Conservation (phyloP, 2,888 invertebrate genomes). For the Synergus laeviventris region DNA sequence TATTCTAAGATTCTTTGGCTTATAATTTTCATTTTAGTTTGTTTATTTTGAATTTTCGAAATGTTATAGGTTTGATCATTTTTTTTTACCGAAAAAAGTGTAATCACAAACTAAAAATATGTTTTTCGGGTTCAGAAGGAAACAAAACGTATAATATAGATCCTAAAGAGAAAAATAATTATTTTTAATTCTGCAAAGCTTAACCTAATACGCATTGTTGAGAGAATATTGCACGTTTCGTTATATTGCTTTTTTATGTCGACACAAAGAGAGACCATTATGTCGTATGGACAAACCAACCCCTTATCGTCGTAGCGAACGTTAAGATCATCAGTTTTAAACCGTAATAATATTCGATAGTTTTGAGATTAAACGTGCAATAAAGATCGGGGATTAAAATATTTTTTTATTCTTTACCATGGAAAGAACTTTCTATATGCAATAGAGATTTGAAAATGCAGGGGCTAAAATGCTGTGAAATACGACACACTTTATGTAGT, state of each 20-base stretch:
- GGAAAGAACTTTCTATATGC: too few relatives aligned
- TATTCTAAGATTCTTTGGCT: too few relatives aligned
- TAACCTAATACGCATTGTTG: background rate
- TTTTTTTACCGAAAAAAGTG: too few relatives aligned
- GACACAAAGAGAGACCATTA: conserved; percentile 12
- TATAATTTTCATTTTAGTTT: too few relatives aligned
- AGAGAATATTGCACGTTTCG: conserved; percentile 5
- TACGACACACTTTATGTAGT: too few relatives aligned
- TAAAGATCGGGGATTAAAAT: conserved; percentile 1
- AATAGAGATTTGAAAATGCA: too few relatives aligned
- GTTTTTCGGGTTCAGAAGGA: too few relatives aligned
- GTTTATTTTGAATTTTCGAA: too few relatives aligned
- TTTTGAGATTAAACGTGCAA: background rate
- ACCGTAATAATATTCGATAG: conserved; percentile 15
- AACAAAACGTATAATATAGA: too few relatives aligned
- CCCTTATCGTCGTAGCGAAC: background rate
- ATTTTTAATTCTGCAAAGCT: conserved; percentile 13
- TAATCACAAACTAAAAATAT: too few relatives aligned
- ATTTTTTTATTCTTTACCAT: background rate
- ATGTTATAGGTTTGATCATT: too few relatives aligned
- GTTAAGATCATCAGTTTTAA: conserved; percentile 3
- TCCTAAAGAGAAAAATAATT: background rate
- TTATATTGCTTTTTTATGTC: conserved; percentile 25
- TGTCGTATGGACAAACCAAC: background rate
- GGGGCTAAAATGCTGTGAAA: too few relatives aligned